A percentile compares a stretch with the other conserved stretches of the same genome.
Conservation (phyloP, 1,140 invertebrate species). For the Diploscapter pachys region DNA sequence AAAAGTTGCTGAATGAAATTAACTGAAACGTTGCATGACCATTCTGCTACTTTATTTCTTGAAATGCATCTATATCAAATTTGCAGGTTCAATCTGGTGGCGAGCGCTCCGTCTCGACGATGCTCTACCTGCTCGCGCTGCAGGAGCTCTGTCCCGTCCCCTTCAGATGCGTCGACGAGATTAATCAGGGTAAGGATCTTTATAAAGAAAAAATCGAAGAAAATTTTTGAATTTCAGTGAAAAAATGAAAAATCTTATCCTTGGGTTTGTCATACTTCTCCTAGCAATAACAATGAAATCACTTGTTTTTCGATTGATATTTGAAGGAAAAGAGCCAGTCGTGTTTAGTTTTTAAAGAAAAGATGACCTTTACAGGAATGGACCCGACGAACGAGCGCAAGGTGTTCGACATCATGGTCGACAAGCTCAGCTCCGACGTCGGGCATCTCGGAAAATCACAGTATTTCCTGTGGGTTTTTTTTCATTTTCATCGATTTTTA, state of each 20-base stretch:
- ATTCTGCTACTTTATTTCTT: neutral
- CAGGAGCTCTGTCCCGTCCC: conserved; percentile 54
- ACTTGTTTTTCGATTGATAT: no score
- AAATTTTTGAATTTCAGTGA: conserved; percentile 3
- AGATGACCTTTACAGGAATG: conserved; percentile 41
- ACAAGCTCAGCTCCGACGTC: conserved; percentile 29
- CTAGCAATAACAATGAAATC: no score
- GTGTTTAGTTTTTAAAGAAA: no score
- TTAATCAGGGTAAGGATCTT: conserved; percentile 46
- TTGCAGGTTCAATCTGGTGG: conserved; percentile 51
- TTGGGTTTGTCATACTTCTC: no score
- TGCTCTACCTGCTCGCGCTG: conserved; percentile 54
- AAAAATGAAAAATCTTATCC: neutral
- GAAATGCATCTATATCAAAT: neutral
- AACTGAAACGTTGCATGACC: no score
- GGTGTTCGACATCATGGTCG: conserved; percentile 54
- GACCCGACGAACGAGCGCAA: conserved; percentile 51
- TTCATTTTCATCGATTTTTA: neutral
- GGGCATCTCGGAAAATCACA: conserved; percentile 50
- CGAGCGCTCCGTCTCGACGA: conserved; percentile 53
- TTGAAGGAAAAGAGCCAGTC: no score
- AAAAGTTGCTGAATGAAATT: no score
- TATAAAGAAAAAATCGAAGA: neutral
- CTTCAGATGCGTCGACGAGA: conserved; percentile 56
- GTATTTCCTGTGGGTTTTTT: conserved; percentile 49